Base-by-base conservation (phyloP, 1,140 invertebrate genomes). In the Mizuhopecten yessoensis region DNA sequence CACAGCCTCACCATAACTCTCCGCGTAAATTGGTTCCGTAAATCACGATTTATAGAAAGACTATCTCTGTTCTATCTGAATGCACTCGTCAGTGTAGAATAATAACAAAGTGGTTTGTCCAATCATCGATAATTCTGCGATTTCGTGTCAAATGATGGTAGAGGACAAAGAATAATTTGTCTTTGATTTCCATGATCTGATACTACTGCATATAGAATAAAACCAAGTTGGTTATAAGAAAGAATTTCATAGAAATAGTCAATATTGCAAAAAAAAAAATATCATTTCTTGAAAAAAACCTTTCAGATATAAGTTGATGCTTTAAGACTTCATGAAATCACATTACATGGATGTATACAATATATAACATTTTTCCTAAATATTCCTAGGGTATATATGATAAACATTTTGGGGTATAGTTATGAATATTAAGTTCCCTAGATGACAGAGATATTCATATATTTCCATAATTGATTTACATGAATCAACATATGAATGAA, bases 381-480 rank as follows among this genome's bases (percentile, higher is more conserved):
- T 57, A 20, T 57, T 57, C 45, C 7, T 57, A 23, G 23, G 45
- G 23, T 57, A 20, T n/a, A n/a, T n/a, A n/a, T 75, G 57, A 75
- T 75, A 75, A 75, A 75, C 3, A 75, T 75, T 75, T 75, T 75
- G 23, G 57, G 57, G 29, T 75, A 75, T 75, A 75, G 57, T 75
- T 75, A 75, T 75, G 57, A 75, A 75, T 75, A 75, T 75, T 75
- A 75, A 75, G 57, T 75, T 75, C 23, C n/a, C 3, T 3, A 75
- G 57, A 75, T 75, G 57, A 75, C 23, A 29, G n/a, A 75, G 57
- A 75, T 75, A 75, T 29, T 29, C 23, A 29, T 75, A 75, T 3
- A 75, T 75, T 17, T n/a, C 15, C 57, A 75, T 75, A 75, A 75
- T 75, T 75, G 57, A 75, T 75, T 75, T 75, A 75, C 57, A 75